phyloP scores from a whole-genome alignment of 2,113 vertebrate genomes.

The Xyliphius kryptos region DNA sequence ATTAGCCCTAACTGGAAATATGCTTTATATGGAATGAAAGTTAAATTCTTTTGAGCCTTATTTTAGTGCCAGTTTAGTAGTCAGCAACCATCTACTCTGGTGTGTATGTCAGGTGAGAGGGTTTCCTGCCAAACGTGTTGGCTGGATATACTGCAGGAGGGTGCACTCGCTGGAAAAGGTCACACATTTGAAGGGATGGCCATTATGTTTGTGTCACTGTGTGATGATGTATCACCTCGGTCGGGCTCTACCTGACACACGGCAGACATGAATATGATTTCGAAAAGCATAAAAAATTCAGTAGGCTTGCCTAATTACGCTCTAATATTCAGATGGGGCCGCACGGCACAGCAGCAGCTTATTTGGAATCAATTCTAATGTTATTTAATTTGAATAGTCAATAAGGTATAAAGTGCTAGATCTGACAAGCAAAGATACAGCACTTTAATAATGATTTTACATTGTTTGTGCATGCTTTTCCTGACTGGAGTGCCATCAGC shows the following conservation, averaged over 20 bases:
- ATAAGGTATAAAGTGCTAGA: slow-evolving; percentile 55
- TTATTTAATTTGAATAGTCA: slow-evolving; percentile 65
- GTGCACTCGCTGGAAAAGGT: slow-evolving; percentile 63
- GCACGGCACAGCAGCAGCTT: slow-evolving; percentile 47
- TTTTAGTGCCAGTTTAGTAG: slow-evolving; percentile 14
- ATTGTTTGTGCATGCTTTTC: slow-evolving; percentile 49
- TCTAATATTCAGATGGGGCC: slow-evolving; percentile 67
- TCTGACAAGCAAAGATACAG: slow-evolving; percentile 36
- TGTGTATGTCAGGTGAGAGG: slow-evolving; percentile 29
- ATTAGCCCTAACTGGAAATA: no score
- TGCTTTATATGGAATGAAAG: no score
- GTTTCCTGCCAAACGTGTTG: slow-evolving; percentile 38
- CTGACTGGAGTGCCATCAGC: not conserved
- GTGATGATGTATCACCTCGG: slow-evolving; percentile 69
- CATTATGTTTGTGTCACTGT: slow-evolving; percentile 67
- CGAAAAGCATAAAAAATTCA: slow-evolving; percentile 76
- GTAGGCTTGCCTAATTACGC: slow-evolving; percentile 74
- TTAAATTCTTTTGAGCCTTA: slow-evolving; percentile 7
- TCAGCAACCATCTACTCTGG: slow-evolving; percentile 12
- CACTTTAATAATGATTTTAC: slow-evolving; percentile 46
- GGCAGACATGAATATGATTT: slow-evolving; percentile 73
- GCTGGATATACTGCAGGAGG: slow-evolving; percentile 35
- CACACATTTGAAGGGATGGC: slow-evolving; percentile 69
- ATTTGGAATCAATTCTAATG: slow-evolving; percentile 72
- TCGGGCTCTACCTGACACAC: slow-evolving; percentile 67